Evolutionary conservation across 2,888 invertebrate genomes (phyloP).

Genomic region (Drosophila mimetica): DNA sequence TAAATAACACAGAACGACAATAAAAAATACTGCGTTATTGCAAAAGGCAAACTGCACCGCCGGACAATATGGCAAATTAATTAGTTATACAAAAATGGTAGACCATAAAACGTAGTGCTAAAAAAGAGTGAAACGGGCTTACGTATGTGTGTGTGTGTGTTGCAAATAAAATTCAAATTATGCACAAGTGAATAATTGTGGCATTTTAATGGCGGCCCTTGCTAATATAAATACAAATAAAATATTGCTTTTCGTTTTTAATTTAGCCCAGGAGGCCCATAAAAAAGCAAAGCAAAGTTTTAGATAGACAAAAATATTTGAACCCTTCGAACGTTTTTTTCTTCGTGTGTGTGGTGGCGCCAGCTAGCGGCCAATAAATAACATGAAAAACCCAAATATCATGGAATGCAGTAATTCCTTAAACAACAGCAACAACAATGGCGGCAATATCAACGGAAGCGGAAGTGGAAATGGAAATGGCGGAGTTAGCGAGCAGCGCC

Average conservation of each 20-base stretch:
- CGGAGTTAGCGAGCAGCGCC: conserved; percentile 63
- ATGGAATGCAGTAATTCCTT: conserved; percentile 73
- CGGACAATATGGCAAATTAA: conserved; percentile 73
- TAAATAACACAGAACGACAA: conserved; percentile 55
- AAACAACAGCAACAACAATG: conserved; percentile 52
- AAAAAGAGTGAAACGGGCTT: conserved; percentile 29
- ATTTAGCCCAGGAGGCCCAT: conserved; percentile 72
- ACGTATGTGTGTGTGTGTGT: conserved; percentile 24
- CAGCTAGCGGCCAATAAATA: conserved; percentile 73
- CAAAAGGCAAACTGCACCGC: conserved; percentile 56
- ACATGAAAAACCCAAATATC: conserved; percentile 81
- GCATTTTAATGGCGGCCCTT: conserved; percentile 59
- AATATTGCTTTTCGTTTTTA: conserved; percentile 59
- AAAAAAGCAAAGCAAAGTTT: conserved; percentile 53
- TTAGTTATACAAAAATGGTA: conserved; percentile 72
- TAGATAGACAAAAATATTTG: conserved; percentile 22
- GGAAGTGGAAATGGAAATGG: conserved; percentile 70
- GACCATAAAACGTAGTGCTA: conserved; percentile 52
- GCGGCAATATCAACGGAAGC: conserved; percentile 69
- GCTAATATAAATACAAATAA: conserved; percentile 46
- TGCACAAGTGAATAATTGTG: conserved; percentile 77
- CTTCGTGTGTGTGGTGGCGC: conserved; percentile 54
- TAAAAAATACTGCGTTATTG: conserved; percentile 46
- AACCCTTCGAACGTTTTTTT: conserved; percentile 4
- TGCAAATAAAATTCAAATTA: conserved; percentile 73